A percentile compares a stretch with the other conserved stretches of the same genome.
phyloP scores from a whole-genome alignment of 2,888 invertebrate species.

The Platypus cylindrus region DNA sequence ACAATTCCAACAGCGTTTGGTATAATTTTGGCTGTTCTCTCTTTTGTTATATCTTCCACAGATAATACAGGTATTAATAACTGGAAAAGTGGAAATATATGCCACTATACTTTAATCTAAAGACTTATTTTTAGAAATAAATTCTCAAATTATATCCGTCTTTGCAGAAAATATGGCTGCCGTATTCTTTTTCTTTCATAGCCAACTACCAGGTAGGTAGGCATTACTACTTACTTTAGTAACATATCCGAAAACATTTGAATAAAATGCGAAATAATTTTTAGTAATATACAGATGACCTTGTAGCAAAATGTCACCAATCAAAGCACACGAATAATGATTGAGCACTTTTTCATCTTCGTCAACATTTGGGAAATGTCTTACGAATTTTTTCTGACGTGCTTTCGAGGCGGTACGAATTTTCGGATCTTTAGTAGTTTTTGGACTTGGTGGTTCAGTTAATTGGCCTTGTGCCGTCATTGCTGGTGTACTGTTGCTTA shows the following conservation, averaged over 20 bases:
- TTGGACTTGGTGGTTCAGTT: constrained; percentile 35
- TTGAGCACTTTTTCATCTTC: constrained; percentile 76
- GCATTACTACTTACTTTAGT: constrained; percentile 60
- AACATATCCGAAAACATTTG: constrained; percentile 89
- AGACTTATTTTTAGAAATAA: no score
- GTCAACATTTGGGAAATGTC: constrained; percentile 74
- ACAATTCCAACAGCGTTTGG: constrained; percentile 87
- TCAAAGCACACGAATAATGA: constrained; percentile 86
- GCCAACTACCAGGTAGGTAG: no score
- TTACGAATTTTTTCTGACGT: constrained; percentile 78
- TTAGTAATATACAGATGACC: constrained; percentile 89
- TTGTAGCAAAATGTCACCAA: constrained; percentile 84
- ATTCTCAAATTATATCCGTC: no score
- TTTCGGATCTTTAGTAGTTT: constrained; percentile 29
- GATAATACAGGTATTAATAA: constrained; percentile 76
- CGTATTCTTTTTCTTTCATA: neutral
- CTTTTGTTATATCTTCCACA: constrained; percentile 80
- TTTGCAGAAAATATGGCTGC: no score
- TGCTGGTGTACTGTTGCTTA: constrained; percentile 43
- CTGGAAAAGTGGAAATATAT: constrained; percentile 48
- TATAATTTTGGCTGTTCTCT: constrained; percentile 86
- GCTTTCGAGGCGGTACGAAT: constrained; percentile 51
- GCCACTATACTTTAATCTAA: no score
- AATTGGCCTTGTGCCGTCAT: constrained; percentile 36
- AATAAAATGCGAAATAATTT: constrained; percentile 92